Base-by-base conservation (phyloP, 30 jellyfish, hydroid and myxozoan species). In the Cassiopea xamachana region DNA sequence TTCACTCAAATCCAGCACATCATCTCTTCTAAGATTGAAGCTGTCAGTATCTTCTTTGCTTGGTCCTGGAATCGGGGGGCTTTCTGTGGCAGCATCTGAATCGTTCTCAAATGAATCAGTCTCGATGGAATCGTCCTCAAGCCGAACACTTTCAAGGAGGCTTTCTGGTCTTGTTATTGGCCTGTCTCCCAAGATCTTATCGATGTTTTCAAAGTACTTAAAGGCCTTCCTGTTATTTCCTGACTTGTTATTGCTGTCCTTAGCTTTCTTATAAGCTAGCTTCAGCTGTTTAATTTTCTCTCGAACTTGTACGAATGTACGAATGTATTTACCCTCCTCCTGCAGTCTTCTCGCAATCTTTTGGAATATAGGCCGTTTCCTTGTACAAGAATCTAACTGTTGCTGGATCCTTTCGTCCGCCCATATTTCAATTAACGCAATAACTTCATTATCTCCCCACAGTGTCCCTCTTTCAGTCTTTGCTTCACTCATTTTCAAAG, bases 361-460 rank as follows among this genome's bases (percentile, higher is more conserved):
- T 39, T 86, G n/a, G 81, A 6, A 73, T 14, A 69, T 16, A 2
- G 79, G 92, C 72, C 86, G 58, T 59, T 72, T 84, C 44, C 77
- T 70, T 12, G 85, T 69, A 51, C 77, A 70, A n/a, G 69, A 51
- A 73, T 86, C 82, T 9, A 86, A 82, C 87, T 89, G 96, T 50
- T 70, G 84, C 87, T 89, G 96, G 72, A 89, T 80, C 83, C 85
- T 59, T 71, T 79, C 92, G 60, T 89, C 96, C 48, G 85, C 92
- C 92, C 96, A 89, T 10, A 89, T 79, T 49, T 58, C 81, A 55
- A 89, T 79, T 10, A 81, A 27, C 10, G 83, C 73, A 79, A 19
- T 39, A 27, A 80, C 88, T 80, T 87, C 91, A 10, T 67, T 51
- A 51, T 86, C 83, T 10, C 82, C 82, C 90, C 89, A 86, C 81